Evolutionary conservation across 2,888 invertebrate genomes (phyloP).

Genomic region (Stratiomys singularior): DNA sequence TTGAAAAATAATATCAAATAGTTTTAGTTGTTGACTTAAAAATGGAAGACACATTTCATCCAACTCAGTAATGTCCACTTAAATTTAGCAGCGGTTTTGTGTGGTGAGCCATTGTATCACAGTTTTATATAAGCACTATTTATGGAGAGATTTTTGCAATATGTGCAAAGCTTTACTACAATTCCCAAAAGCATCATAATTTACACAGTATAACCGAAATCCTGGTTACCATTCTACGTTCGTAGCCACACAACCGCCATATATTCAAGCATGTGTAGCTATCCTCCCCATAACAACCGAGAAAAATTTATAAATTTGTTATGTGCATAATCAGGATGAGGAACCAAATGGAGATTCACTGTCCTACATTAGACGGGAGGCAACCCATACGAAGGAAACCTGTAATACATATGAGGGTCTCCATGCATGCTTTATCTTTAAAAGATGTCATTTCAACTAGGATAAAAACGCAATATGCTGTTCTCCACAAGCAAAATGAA

Average conservation of each 20-base stretch:
- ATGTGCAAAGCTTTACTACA: constrained; percentile 49
- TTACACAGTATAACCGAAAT: constrained; percentile 46
- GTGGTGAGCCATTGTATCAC: constrained; percentile 36
- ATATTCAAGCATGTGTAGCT: not conserved
- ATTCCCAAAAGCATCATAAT: constrained; percentile 51
- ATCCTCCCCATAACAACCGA: not conserved
- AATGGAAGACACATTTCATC: no score
- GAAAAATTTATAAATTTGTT: not conserved
- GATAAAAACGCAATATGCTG: no score
- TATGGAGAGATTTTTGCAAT: constrained; percentile 52
- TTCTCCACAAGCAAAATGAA: no score
- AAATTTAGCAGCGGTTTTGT: not conserved
- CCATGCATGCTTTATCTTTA: no score
- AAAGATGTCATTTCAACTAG: no score
- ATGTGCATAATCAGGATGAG: constrained; percentile 9
- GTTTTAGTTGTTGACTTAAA: no score
- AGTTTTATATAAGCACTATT: constrained; percentile 52
- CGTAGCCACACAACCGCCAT: constrained; percentile 15
- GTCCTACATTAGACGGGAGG: not conserved
- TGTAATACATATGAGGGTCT: no score
- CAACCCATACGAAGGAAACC: constrained; percentile 45
- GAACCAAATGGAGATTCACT: not conserved
- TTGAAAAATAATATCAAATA: no score
- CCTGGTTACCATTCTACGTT: constrained; percentile 36
- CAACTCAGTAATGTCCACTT: no score